Conservation (phyloP, 1,140 invertebrate species). For the Drosophila nigromelanica region DNA sequence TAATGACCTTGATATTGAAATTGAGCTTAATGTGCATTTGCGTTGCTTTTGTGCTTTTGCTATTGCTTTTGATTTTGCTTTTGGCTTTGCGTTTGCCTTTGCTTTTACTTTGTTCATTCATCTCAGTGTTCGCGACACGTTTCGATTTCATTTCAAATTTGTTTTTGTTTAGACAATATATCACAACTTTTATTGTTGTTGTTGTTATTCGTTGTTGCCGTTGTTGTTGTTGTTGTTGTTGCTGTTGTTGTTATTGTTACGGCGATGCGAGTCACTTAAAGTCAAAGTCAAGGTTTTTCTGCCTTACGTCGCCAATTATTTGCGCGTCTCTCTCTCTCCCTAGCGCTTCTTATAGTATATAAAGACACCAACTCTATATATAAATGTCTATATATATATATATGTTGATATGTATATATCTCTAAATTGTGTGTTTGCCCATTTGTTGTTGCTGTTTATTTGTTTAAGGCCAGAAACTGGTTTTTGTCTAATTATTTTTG, state of each 20-base stretch:
- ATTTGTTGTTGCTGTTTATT: conserved; percentile 45
- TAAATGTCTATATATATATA: conserved; percentile 2
- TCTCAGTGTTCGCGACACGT: conserved; percentile 52
- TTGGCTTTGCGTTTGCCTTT: conserved; percentile 37
- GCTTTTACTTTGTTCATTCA: conserved; percentile 61
- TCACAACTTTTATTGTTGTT: conserved; percentile 47
- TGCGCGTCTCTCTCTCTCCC: conserved; percentile 43
- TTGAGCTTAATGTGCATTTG: conserved; percentile 47
- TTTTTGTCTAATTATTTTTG: conserved; percentile 79
- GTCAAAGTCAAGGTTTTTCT: conserved; percentile 84
- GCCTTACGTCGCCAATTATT: conserved; percentile 81
- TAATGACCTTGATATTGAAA: conserved; percentile 83
- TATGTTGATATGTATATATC: conserved; percentile 1
- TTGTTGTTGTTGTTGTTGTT: conserved; percentile 12
- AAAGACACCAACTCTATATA: conserved; percentile 9
- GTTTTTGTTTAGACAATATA: conserved; percentile 77
- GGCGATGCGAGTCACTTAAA: conserved; percentile 77
- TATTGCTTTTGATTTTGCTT: conserved; percentile 42
- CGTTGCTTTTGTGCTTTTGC: conserved; percentile 31
- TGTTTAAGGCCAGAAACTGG: conserved; percentile 60
- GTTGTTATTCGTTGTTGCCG: conserved; percentile 1
- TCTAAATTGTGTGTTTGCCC: conserved; percentile 39
- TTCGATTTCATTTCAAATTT: conserved; percentile 77
- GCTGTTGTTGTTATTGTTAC: conserved; percentile 45
- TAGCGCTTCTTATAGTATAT: conserved; percentile 21